These are phyloP conservation scores for Heliothis virescens DNA, from an alignment of 1,140 invertebrate genomes.

Conservation along the genomic window DNA sequence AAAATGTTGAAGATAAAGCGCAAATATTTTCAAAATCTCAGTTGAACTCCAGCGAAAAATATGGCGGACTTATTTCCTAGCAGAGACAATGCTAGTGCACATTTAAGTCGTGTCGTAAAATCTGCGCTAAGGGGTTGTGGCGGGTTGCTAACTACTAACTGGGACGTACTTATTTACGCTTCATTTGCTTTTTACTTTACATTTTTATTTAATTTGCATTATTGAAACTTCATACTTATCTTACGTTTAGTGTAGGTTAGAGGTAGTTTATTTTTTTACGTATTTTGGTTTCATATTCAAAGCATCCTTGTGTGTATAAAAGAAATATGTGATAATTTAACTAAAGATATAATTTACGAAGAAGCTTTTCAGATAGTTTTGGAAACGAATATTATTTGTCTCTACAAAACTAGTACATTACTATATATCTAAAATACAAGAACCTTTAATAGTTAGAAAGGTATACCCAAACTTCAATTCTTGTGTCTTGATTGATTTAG, in stretches of 20 bases:
- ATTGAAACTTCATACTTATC: constrained; percentile 14
- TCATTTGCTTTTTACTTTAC: constrained; percentile 39
- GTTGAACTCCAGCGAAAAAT: neutral
- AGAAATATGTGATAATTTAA: too few relatives aligned
- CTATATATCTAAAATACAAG: too few relatives aligned
- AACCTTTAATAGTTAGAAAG: too few relatives aligned
- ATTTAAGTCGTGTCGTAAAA: constrained; percentile 39
- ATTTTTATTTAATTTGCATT: constrained; percentile 8
- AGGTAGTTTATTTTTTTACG: neutral
- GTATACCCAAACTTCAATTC: too few relatives aligned
- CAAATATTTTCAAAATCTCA: neutral
- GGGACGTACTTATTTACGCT: constrained; percentile 33
- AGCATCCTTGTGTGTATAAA: too few relatives aligned
- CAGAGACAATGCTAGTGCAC: neutral
- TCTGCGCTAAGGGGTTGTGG: constrained; percentile 14
- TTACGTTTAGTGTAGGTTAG: neutral
- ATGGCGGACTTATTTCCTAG: neutral
- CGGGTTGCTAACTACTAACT: constrained; percentile 44
- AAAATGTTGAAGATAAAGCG: neutral
- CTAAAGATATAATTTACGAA: too few relatives aligned
- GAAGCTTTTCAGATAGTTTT: too few relatives aligned
- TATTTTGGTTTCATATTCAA: neutral
- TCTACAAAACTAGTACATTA: too few relatives aligned
- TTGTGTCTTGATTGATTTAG: too few relatives aligned
- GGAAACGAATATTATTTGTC: too few relatives aligned